phyloP scores from a whole-genome alignment of 2,113 vertebrate genomes.

The Nymphicus hollandicus region DNA sequence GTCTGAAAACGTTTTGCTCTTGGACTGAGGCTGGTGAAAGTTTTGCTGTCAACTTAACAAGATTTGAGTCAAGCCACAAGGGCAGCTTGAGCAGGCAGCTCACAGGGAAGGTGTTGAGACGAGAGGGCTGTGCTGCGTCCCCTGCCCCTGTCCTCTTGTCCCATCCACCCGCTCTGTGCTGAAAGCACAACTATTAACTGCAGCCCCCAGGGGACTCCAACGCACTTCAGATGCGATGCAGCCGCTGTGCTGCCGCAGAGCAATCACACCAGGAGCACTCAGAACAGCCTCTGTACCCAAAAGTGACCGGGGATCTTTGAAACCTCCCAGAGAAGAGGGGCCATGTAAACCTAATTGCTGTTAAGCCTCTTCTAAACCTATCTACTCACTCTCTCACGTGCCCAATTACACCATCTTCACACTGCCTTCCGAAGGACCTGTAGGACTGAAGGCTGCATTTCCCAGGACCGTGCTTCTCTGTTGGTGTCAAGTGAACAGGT shows the following conservation, averaged over 20 bases:
- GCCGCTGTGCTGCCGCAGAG: neutral
- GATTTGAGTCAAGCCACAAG: neutral
- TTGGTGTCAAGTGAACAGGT: neutral
- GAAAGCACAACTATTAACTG: neutral
- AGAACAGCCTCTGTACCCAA: neutral
- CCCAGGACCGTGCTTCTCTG: neutral
- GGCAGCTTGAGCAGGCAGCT: neutral
- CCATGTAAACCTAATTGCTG: neutral
- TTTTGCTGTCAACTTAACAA: neutral
- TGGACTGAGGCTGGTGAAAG: conserved; percentile 2
- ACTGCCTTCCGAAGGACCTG: neutral
- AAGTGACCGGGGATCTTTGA: neutral
- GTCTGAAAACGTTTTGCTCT: neutral
- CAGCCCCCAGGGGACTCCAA: conserved; percentile 57
- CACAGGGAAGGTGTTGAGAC: neutral
- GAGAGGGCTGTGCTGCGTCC: neutral
- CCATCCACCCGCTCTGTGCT: neutral
- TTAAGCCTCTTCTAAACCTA: neutral
- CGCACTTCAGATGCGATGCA: conserved; percentile 11
- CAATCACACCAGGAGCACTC: neutral
- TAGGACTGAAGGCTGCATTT: neutral
- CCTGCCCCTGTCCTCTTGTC: neutral
- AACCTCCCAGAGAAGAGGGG: neutral
- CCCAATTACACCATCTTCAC: neutral
- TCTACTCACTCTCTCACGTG: neutral